phyloP scores from a whole-genome alignment of 2,113 vertebrate genomes.

The Ancistrus triradiatus region DNA sequence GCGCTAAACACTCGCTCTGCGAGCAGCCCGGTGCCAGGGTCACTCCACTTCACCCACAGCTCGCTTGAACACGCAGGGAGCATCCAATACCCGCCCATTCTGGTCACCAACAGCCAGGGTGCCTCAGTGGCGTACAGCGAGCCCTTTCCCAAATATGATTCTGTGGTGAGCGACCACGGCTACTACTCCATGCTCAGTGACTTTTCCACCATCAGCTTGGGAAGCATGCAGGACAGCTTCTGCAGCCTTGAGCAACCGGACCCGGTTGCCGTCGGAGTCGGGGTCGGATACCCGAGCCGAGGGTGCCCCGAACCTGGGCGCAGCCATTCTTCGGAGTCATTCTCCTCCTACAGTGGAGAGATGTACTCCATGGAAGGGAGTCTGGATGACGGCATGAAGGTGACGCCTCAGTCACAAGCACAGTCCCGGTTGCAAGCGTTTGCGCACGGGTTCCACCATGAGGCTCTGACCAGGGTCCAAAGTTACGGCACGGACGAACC shows the following conservation, averaged over 20 bases:
- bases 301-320: conserved; percentile 85
- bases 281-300: conserved; percentile 63
- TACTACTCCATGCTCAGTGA: conserved; percentile 96
- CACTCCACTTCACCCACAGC: conserved; percentile 87
- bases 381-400: conserved; percentile 84
- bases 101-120: conserved; percentile 96
- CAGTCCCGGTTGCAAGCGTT: conserved; percentile 85
- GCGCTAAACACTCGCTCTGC: conserved; percentile 95
- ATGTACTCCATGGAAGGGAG: conserved; percentile 86
- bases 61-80: conserved; percentile 91
- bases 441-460: conserved; percentile 89
- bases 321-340: conserved; percentile 91
- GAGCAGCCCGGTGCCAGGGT: conserved; percentile 94
- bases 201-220: conserved; percentile 91
- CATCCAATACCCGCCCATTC: conserved; percentile 92
- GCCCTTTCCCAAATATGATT: conserved; percentile 92
- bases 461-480: conserved; percentile 85
- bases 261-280: conserved; percentile 28
- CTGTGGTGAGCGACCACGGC: conserved; percentile 85
- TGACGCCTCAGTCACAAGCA: conserved; percentile 72
- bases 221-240: conserved; percentile 88
- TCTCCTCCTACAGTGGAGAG: conserved; percentile 91
- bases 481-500: conserved; percentile 91
- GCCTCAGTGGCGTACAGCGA: conserved; percentile 86
- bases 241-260: conserved; percentile 81